Evolutionary conservation across 2,888 invertebrate species (phyloP), one percentile per base, ranked within the genome.

Genomic region (Thysanoteuthis rhombus): DNA sequence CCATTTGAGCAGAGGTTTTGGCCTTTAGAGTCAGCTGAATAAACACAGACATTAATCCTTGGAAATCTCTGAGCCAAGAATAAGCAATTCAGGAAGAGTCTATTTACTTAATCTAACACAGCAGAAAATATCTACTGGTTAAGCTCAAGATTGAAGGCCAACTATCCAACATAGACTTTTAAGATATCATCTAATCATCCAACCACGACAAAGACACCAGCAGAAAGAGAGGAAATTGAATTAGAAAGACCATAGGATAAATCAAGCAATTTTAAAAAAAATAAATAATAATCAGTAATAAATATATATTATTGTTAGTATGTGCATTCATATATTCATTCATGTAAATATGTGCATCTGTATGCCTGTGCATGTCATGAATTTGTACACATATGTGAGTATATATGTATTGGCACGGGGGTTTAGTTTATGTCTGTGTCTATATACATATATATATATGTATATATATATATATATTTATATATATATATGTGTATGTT

Each of bases 1-100:
- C 75, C 75, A 75, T 75, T 75, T 75, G n/a, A n/a, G 75, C n/a
- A n/a, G 75, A 75, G n/a, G 75, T 75, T 75, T 75, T 75, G 75
- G 36, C 36, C 75, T 75, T 75, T 75, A 75, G 75, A 75, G n/a
- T 75, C 75, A 75, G 75, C n/a, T 75, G 75, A 75, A 75, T 75
- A 75, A 75, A 75, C 75, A 75, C 75, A 75, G 75, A 75, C 75
- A 75, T 75, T 75, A 75, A 75, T 75, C 75, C 75, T 75, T 75
- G 12, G 12, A 75, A 75, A 75, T 75, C 75, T 75, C n/a, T 75
- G 75, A 75, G 75, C 75, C 75, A 75, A 75, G 19, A 75, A 75
- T 75, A 75, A 75, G 75, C 75, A 75, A 75, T 75, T 75, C 75
- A n/a, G n/a, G 75, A 75, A 75, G 75, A n/a, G 75, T 75, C 75